phyloP scores from a whole-genome alignment of 2,797 vertebrate genomes.

The Pampus argenteus region DNA sequence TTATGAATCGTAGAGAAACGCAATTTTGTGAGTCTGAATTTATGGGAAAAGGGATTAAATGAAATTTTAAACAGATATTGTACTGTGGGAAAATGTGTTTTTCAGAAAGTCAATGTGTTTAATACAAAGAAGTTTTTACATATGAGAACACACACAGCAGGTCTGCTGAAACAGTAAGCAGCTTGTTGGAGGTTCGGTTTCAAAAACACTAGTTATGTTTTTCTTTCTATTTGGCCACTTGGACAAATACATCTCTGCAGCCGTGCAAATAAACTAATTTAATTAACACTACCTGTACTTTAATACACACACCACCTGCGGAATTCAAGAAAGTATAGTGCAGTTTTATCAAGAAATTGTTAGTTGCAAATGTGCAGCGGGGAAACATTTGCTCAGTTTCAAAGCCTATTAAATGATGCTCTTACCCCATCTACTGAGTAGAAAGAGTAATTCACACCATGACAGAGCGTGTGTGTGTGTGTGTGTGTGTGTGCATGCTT shows the following conservation, averaged over 20 bases:
- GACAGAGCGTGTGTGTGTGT: neutral
- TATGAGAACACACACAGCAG: neutral
- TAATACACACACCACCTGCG: neutral
- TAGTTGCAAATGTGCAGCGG: slow-evolving; percentile 17
- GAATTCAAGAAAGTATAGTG: neutral
- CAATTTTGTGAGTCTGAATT: slow-evolving; percentile 40
- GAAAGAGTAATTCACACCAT: slow-evolving; percentile 47
- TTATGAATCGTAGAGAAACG: slow-evolving; percentile 39
- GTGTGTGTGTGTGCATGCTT: slow-evolving; percentile 11
- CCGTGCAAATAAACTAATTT: neutral
- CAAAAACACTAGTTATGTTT: neutral
- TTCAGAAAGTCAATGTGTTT: slow-evolving; percentile 26
- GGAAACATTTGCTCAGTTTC: slow-evolving; percentile 5
- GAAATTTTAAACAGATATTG: slow-evolving; percentile 47
- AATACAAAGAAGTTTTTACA: slow-evolving; percentile 29
- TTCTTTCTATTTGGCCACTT: neutral
- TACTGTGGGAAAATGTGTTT: slow-evolving; percentile 27
- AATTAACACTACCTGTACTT: neutral
- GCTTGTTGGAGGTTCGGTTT: neutral
- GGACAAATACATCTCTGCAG: neutral
- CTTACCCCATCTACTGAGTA: slow-evolving; percentile 83
- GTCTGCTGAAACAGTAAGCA: slow-evolving; percentile 9
- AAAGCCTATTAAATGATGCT: slow-evolving; percentile 63
- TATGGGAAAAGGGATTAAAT: slow-evolving; percentile 28
- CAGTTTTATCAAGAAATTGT: slow-evolving; percentile 31